Evolutionary conservation across 2,888 invertebrate species (phyloP).

Genomic region (Drosophila gaucha): DNA sequence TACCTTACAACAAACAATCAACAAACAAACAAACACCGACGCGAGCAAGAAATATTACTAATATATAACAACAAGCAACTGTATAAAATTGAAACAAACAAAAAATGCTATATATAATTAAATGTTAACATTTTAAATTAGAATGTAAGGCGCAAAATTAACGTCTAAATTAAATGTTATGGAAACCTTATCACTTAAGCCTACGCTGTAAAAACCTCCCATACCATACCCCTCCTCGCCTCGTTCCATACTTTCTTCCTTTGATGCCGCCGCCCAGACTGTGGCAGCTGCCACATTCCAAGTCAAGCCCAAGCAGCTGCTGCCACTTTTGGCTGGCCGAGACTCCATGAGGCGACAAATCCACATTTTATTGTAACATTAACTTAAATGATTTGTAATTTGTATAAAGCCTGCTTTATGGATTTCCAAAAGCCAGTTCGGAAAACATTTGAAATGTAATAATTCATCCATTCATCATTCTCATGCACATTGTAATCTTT

Average conservation of each 20-base stretch:
- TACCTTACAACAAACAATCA: conserved; percentile 21
- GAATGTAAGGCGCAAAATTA: conserved; percentile 63
- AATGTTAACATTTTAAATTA: conserved; percentile 76
- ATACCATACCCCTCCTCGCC: background rate
- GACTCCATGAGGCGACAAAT: too few species aligned
- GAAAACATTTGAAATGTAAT: background rate
- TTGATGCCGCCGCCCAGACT: conserved; percentile 1
- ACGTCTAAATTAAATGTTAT: conserved; percentile 72
- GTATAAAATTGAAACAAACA: conserved; percentile 45
- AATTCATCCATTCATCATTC: conserved; percentile 6
- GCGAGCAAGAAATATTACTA: conserved; percentile 31
- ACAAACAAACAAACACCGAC: conserved; percentile 27
- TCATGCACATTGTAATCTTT: conserved; percentile 47
- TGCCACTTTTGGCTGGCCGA: conserved; percentile 6
- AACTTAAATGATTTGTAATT: conserved; percentile 28
- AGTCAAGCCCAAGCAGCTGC: conserved; percentile 26
- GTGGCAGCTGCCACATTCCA: conserved; percentile 31
- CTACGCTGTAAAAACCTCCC: conserved; percentile 15
- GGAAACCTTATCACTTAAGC: conserved; percentile 23
- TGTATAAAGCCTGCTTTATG: conserved; percentile 16
- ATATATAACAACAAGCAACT: conserved; percentile 27
- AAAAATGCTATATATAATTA: conserved; percentile 43
- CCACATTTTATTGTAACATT: conserved; percentile 11
- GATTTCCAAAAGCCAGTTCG: conserved; percentile 7
- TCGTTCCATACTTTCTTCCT: background rate